Evolutionary conservation across 2,113 vertebrate species (phyloP).

Genomic region (Sinocyclocheilus maitianheensis): DNA sequence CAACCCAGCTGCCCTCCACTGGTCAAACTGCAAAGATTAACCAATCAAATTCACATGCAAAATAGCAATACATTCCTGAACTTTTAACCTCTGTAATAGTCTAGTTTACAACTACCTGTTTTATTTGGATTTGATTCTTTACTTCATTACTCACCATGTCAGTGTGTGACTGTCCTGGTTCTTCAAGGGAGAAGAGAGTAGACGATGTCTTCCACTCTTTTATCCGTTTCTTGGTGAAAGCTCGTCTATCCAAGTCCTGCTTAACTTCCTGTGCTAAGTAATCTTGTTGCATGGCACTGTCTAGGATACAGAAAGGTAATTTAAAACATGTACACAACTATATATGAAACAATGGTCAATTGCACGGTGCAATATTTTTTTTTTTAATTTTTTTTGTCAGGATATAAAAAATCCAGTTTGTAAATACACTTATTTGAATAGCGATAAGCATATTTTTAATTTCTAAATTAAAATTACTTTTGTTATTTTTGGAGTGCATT

Average conservation of each 20-base stretch:
- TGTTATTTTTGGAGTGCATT: not conserved
- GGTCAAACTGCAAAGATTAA: constrained; percentile 35
- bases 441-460: not conserved
- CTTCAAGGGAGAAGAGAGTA: not conserved
- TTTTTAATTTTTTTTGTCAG: too few species aligned
- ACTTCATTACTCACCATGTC: constrained; percentile 26
- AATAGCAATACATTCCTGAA: not conserved
- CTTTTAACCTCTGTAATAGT: not conserved
- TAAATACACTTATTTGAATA: too few species aligned
- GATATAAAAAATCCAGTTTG: too few species aligned
- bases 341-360: too few species aligned
- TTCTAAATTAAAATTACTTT: not conserved
- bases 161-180: not conserved
- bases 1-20: not conserved
- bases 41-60: not conserved
- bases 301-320: constrained; percentile 27
- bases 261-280: not conserved
- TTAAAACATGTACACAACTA: too few species aligned
- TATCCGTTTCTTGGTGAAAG: not conserved
- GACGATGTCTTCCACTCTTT: not conserved
- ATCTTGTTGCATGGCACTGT: not conserved
- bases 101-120: not conserved
- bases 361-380: too few species aligned
- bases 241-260: not conserved
- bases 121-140: not conserved